Conservation (phyloP, 2,113 vertebrate species). For the Paratilapia polleni region DNA sequence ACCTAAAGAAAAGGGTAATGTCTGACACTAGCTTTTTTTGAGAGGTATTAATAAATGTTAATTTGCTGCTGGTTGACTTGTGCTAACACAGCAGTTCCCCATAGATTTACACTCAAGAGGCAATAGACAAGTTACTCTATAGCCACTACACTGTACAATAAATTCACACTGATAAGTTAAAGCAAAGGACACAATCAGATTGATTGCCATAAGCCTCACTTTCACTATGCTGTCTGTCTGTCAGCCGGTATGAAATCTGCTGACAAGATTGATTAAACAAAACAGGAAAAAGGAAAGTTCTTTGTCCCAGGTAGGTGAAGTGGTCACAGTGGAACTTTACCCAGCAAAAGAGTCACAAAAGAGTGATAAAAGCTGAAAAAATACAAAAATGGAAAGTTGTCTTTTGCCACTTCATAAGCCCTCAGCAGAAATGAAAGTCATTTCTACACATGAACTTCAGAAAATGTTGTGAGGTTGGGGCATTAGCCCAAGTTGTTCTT, state of each 20-base stretch:
- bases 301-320: background rate
- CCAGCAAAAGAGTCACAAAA: background rate
- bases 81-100: background rate
- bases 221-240: background rate
- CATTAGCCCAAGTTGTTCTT: no score
- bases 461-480: no score
- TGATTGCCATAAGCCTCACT: background rate
- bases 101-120: background rate
- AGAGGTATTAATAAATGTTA: background rate
- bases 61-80: background rate
- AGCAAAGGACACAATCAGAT: background rate
- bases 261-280: background rate
- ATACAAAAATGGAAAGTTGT: no score
- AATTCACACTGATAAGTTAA: no score
- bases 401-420: no score
- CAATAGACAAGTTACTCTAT: background rate
- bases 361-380: no score
- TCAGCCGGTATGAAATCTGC: background rate
- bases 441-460: no score
- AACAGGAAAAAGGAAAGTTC: background rate
- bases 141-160: background rate
- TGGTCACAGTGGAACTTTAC: rapidly evolving
- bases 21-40: background rate
- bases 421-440: no score
- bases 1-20: no score